A percentile compares a stretch with the other conserved stretches of the same genome.
Evolutionary conservation across 2,113 vertebrate species (phyloP).

Genomic region (Aleadryas rufinucha): DNA sequence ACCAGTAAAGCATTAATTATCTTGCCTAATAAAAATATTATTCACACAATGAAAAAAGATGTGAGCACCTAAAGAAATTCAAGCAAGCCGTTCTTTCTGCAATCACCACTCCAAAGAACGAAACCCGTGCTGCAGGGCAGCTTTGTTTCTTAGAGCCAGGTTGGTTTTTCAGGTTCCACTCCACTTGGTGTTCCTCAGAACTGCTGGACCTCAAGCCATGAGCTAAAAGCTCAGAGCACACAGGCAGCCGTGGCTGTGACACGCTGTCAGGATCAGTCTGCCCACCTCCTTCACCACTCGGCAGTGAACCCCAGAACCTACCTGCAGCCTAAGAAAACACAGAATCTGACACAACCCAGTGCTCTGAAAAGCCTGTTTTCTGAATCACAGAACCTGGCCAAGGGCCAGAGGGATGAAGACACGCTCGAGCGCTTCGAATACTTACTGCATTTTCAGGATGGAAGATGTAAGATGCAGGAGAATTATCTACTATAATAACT

Average conservation of each 20-base stretch:
- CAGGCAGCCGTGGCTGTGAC: not conserved
- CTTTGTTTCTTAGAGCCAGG: not conserved
- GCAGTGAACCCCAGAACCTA: not conserved
- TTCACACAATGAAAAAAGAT: not conserved
- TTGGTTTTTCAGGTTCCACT: not conserved
- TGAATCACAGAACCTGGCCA: not conserved
- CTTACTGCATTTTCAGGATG: constrained; percentile 97
- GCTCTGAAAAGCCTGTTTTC: not conserved
- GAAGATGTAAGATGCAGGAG: constrained; percentile 97
- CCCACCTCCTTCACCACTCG: not conserved
- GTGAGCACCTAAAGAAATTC: not conserved
- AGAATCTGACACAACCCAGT: not conserved
- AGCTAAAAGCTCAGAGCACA: not conserved
- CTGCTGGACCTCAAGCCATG: not conserved
- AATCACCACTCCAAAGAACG: not conserved
- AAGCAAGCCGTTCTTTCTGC: not conserved
- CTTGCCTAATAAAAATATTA: not conserved
- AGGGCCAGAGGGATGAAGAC: not conserved
- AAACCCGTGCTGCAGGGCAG: not conserved
- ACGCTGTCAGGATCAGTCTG: not conserved
- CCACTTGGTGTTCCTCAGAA: not conserved
- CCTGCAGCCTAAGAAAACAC: not conserved
- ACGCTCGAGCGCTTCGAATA: not conserved
- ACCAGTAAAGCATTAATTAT: not conserved
- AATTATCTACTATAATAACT: constrained; percentile 98